Evolutionary conservation across 2,888 invertebrate genomes (phyloP).

Genomic region (Cheilosia grossa): DNA sequence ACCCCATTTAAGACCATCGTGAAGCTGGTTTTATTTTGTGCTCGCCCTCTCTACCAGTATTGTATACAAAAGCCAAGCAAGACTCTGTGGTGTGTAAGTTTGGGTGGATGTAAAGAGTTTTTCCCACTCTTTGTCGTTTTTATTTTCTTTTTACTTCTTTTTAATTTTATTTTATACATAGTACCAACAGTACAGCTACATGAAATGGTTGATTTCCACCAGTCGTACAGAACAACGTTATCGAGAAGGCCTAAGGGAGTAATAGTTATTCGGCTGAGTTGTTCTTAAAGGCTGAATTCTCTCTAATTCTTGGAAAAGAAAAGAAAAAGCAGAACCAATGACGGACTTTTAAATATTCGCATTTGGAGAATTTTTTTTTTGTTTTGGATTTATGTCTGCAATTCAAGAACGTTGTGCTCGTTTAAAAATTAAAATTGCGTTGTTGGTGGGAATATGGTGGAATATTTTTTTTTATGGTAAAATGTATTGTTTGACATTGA

Average conservation of each 20-base stretch:
- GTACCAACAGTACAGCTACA: slow-evolving; percentile 18
- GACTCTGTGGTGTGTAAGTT: slow-evolving; percentile 3
- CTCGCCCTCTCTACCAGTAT: background rate
- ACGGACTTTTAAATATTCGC: slow-evolving; percentile 37
- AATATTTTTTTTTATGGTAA: no score
- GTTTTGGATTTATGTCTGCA: background rate
- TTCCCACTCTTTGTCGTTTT: slow-evolving; percentile 24
- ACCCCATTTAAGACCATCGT: no score
- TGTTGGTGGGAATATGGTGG: no score
- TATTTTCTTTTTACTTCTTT: slow-evolving; percentile 7
- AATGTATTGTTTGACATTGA: no score
- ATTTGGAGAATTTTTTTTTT: slow-evolving; percentile 17
- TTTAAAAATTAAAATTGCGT: no score
- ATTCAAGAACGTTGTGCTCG: no score
- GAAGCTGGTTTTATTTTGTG: slow-evolving; percentile 11
- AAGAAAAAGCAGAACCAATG: background rate
- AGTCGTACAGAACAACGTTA: slow-evolving; percentile 52
- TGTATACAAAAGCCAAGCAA: slow-evolving; percentile 35
- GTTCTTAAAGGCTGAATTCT: slow-evolving; percentile 48
- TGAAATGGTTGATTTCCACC: slow-evolving; percentile 52
- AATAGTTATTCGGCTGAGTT: slow-evolving; percentile 71
- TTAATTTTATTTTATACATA: slow-evolving; percentile 46
- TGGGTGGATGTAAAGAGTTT: slow-evolving; percentile 47
- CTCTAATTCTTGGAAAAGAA: background rate
- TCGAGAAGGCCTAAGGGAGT: slow-evolving; percentile 71